These are phyloP conservation scores for Dynastes tityus DNA, from an alignment of 2,888 invertebrate species.

Conservation along the genomic window DNA sequence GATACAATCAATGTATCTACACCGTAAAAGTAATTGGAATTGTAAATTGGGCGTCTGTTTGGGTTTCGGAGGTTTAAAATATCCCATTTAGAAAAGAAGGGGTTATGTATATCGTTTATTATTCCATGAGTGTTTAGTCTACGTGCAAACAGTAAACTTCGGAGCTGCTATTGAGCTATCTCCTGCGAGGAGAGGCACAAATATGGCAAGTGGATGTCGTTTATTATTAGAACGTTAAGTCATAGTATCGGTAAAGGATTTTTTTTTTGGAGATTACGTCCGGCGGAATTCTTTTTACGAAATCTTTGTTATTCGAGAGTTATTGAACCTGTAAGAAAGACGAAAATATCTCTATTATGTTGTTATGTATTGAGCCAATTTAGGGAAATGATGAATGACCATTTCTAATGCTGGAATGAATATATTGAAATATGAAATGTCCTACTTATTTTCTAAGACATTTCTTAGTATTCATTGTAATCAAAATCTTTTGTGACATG, in stretches of 20 bases:
- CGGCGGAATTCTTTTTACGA: no score
- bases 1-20: slow-evolving; percentile 16
- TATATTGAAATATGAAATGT: no score
- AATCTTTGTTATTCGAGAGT: no score
- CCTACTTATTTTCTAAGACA: no score
- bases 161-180: not conserved
- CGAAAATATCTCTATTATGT: no score
- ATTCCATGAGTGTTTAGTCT: slow-evolving; percentile 24
- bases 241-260: not conserved
- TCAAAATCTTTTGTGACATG: no score
- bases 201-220: slow-evolving; percentile 17
- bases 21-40: slow-evolving; percentile 21
- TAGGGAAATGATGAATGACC: no score
- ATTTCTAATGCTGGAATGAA: no score
- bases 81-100: slow-evolving; percentile 19
- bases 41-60: slow-evolving; percentile 15
- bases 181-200: not conserved
- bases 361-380: no score
- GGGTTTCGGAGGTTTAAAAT: slow-evolving; percentile 18
- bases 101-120: slow-evolving; percentile 23
- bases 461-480: no score
- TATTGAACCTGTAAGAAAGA: no score
- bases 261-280: not conserved
- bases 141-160: slow-evolving; percentile 8
- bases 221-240: slow-evolving; percentile 10